Evolutionary conservation across 2,888 invertebrate genomes (phyloP).

Genomic region (Plebejus melissa): DNA sequence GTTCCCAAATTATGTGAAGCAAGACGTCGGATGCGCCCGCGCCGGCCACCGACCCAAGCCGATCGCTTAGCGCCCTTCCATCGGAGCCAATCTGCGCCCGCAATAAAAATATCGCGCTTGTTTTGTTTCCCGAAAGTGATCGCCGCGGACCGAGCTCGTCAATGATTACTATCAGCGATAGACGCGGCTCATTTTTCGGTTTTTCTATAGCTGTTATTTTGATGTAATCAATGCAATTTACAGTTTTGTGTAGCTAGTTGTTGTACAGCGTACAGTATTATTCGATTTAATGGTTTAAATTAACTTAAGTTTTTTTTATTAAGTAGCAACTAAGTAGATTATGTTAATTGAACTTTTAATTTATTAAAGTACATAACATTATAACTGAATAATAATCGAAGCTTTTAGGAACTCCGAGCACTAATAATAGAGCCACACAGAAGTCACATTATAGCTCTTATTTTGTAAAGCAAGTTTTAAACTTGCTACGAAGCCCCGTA

Average conservation of each 20-base stretch:
- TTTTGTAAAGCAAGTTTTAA: background rate
- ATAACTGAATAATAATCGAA: background rate
- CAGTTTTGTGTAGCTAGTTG: background rate
- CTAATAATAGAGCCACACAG: background rate
- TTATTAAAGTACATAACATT: background rate
- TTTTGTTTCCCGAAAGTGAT: slow-evolving; percentile 2
- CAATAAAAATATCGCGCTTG: slow-evolving; percentile 22
- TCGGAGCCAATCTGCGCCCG: slow-evolving; percentile 42
- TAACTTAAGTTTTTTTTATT: too few species aligned
- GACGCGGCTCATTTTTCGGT: background rate
- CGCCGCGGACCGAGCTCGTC: background rate
- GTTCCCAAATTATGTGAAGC: slow-evolving; percentile 75
- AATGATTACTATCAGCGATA: slow-evolving; percentile 1
- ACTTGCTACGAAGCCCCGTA: background rate
- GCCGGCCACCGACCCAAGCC: slow-evolving; percentile 52
- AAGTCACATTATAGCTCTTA: background rate
- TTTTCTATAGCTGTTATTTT: background rate
- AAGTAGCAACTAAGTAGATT: too few species aligned
- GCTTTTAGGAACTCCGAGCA: background rate
- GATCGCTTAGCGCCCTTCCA: slow-evolving; percentile 56
- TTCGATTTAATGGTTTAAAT: too few species aligned
- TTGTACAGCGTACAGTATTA: background rate
- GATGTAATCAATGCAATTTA: background rate
- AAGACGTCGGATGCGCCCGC: slow-evolving; percentile 48
- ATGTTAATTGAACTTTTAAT: background rate